Evolutionary conservation across 2,888 invertebrate genomes (phyloP), one percentile per base, ranked within the genome.

Genomic region (Eledona agricola): DNA sequence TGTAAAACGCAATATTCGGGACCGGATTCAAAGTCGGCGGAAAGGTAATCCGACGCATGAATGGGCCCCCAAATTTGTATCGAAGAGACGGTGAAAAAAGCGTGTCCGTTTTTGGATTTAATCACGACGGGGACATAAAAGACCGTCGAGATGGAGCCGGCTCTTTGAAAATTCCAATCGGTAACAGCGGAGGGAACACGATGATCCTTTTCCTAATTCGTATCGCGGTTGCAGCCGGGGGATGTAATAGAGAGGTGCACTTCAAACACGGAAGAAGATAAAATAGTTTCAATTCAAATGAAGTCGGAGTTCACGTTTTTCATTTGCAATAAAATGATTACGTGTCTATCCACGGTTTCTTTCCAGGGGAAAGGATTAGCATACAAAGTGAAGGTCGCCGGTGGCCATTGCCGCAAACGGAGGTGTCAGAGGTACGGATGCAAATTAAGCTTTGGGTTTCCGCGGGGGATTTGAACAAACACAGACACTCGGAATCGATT

Each of bases 301-400:
- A 50, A 40, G 49, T 40, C 32, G 23, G 40, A 22, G 55, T 62
- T 51, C 63, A 60, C 62, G 63, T 63, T 64, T 63, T 63, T 66
- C 63, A 65, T 62, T 64, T 60, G 66, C 62, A 64, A 66, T 66
- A 65, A 66, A 66, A 66, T 65, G 61, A 63, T 66, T 65, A 62
- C 63, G 59, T 62, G 61, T 58, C 57, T 58, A 61, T 62, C 54
- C 38, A 35, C 49, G 49, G 38, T 20, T 37, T 50, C 40, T 50
- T 40, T 50, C 28, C 47, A 12, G 13, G 6, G 43, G 11, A 9
- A 45, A 40, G 51, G 51, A 63, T 63, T 63, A 63, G 58, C 61
- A 63, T 63, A 61, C 61, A 61, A 63, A 63, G 61, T 63, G 58
- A 59, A 60, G 56, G 59, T 58, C 55, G 56, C 55, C 54, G 51